Conservation (phyloP, 2,113 vertebrate species). For the Stomatorhinus ivindoensis region DNA sequence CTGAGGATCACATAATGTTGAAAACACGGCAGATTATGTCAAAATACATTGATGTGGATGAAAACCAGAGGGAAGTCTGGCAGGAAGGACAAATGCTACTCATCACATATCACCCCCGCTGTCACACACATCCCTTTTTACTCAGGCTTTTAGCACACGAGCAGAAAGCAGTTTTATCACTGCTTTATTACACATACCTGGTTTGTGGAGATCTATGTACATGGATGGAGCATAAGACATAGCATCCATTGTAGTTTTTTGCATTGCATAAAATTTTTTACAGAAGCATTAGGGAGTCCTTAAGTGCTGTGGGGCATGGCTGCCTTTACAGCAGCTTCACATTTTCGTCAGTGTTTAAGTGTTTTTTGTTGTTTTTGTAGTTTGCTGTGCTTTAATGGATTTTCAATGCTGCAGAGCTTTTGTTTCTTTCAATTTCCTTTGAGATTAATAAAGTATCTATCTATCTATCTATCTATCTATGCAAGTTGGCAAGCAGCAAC, state of each 20-base stretch:
- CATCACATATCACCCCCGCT: conserved; percentile 20
- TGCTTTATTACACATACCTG: neutral
- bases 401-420: neutral
- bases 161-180: neutral
- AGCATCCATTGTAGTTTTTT: neutral
- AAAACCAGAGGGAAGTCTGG: conserved; percentile 25
- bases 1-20: neutral
- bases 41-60: conserved; percentile 30
- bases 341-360: neutral
- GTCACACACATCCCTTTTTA: neutral
- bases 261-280: neutral
- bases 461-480: neutral
- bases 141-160: neutral
- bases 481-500: neutral
- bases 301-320: neutral
- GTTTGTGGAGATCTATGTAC: neutral
- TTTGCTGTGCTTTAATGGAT: neutral
- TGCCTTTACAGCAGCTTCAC: neutral
- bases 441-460: neutral
- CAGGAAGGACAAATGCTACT: conserved; percentile 24
- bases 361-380: neutral
- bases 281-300: neutral
- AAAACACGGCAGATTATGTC: conserved; percentile 12
- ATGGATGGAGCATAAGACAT: neutral
- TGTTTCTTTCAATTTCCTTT: neutral